Conservation (phyloP, 2,888 invertebrate genomes). For the Netelia melanura region DNA sequence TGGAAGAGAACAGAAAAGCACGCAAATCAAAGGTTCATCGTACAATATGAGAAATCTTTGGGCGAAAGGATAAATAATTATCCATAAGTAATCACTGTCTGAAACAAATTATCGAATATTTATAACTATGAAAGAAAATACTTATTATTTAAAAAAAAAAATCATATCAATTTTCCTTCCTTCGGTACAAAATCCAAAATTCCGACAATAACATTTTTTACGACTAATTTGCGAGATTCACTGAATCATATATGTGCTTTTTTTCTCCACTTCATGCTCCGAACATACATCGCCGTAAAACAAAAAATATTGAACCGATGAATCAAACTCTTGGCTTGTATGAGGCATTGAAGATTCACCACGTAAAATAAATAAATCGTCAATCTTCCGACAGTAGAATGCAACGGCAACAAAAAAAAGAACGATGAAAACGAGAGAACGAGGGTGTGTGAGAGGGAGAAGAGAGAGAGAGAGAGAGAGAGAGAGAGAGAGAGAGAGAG, state of each 20-base stretch:
- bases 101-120: too few relatives aligned
- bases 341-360: neutral
- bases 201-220: too few relatives aligned
- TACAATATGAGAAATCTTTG: too few relatives aligned
- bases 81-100: too few relatives aligned
- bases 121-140: too few relatives aligned
- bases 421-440: neutral
- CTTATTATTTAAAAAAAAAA: too few relatives aligned
- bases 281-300: neutral
- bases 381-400: neutral
- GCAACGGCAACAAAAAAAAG: neutral
- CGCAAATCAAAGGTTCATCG: too few relatives aligned
- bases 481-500: neutral
- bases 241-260: neutral
- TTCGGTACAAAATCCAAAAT: too few relatives aligned
- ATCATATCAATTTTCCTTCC: too few relatives aligned
- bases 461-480: neutral
- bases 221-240: too few relatives aligned
- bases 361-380: neutral
- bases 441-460: neutral
- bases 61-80: too few relatives aligned
- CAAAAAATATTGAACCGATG: neutral
- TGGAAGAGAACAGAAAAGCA: too few relatives aligned
- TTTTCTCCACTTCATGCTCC: neutral
- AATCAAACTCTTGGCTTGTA: neutral